Percentiles rank a stretch among this genome's conserved stretches.
These are phyloP conservation scores for Nebria salina DNA, from an alignment of 2,888 invertebrate species.

Conservation along the genomic window DNA sequence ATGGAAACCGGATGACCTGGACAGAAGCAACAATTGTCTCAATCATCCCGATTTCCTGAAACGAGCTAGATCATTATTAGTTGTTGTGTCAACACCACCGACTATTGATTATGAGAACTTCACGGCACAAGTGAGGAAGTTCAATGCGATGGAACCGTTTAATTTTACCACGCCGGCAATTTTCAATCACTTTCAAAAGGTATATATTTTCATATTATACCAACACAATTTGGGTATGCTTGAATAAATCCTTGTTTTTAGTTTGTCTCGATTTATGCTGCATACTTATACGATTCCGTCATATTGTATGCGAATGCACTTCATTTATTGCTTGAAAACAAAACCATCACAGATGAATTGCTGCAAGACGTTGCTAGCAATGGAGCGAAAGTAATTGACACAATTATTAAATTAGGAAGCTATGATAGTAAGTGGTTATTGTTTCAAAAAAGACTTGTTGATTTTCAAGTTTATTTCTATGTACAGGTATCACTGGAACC, in stretches of 20 bases:
- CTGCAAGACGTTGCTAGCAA: slow-evolving; percentile 78
- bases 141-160: slow-evolving; percentile 83
- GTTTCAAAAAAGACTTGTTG: neutral
- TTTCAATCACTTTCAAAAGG: slow-evolving; percentile 50
- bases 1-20: slow-evolving; percentile 72
- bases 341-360: slow-evolving; percentile 67
- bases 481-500: slow-evolving; percentile 90
- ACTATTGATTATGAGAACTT: slow-evolving; percentile 78
- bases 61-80: slow-evolving; percentile 83
- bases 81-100: slow-evolving; percentile 90
- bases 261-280: slow-evolving; percentile 91
- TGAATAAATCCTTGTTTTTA: slow-evolving; percentile 56
- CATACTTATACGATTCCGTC: slow-evolving; percentile 94
- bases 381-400: slow-evolving; percentile 86
- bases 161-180: slow-evolving; percentile 72
- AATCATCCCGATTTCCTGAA: slow-evolving; percentile 72
- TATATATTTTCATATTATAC: slow-evolving; percentile 19
- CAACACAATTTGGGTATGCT: no score
- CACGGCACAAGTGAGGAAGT: slow-evolving; percentile 79
- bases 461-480: neutral
- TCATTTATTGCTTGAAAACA: slow-evolving; percentile 74
- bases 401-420: slow-evolving; percentile 83
- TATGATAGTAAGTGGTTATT: slow-evolving; percentile 80
- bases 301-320: slow-evolving; percentile 89
- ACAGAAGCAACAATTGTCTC: slow-evolving; percentile 70